phyloP scores from a whole-genome alignment of 2,113 vertebrate species.

The Cyphomyrus plagiostoma region DNA sequence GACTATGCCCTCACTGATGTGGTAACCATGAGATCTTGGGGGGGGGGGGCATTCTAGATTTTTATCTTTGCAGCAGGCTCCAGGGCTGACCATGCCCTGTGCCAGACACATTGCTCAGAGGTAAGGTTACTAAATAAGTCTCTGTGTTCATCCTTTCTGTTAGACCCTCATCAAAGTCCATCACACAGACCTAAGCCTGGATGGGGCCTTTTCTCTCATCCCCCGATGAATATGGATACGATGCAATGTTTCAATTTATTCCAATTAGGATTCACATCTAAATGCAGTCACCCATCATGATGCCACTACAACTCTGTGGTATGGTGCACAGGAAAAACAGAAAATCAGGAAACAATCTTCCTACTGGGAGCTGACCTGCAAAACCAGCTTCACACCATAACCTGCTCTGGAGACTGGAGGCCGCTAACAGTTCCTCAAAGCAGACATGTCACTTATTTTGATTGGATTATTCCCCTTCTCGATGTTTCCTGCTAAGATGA shows the following conservation, averaged over 20 bases:
- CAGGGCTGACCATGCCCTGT: not conserved
- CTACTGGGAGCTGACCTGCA: not conserved
- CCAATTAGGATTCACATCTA: not conserved
- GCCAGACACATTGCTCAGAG: not conserved
- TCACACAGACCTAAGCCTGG: too few species aligned
- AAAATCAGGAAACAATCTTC: not conserved
- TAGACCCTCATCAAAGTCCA: not conserved
- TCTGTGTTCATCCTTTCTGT: not conserved
- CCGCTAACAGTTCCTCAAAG: not conserved
- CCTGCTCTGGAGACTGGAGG: not conserved
- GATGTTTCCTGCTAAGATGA: not conserved
- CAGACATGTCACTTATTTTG: not conserved
- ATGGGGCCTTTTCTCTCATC: not conserved
- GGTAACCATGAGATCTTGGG: not conserved
- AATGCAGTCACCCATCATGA: not conserved
- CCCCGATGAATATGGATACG: too few species aligned
- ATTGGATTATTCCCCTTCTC: not conserved
- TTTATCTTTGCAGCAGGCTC: not conserved
- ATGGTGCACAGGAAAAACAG: not conserved
- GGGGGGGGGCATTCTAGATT: not conserved
- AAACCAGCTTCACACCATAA: not conserved
- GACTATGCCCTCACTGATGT: not conserved
- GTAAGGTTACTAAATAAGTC: not conserved
- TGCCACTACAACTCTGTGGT: not conserved
- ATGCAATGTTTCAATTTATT: not conserved